These are phyloP conservation scores for Timandra comae DNA, from an alignment of 2,888 invertebrate genomes.

Conservation along the genomic window DNA sequence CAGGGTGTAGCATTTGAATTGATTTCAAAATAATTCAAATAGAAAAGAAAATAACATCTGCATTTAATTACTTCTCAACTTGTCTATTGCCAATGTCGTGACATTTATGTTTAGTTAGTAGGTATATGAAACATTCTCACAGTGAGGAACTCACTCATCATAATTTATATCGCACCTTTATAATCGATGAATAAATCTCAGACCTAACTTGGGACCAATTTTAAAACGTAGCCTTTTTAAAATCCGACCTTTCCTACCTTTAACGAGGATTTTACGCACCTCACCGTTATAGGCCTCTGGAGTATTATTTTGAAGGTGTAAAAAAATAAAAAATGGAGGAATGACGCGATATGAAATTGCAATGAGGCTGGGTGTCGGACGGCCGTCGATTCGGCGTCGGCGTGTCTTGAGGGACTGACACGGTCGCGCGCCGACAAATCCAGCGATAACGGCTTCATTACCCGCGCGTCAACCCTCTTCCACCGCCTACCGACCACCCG, in stretches of 20 bases:
- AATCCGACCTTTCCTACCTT: too few species aligned
- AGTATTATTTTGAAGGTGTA: slow-evolving; percentile 21
- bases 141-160: too few species aligned
- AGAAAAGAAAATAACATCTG: too few species aligned
- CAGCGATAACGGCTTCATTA: slow-evolving; percentile 66
- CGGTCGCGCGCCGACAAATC: slow-evolving; percentile 39
- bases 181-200: too few species aligned
- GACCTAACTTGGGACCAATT: too few species aligned
- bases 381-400: slow-evolving; percentile 14
- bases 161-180: too few species aligned
- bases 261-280: slow-evolving; percentile 3
- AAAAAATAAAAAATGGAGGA: slow-evolving; percentile 34
- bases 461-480: slow-evolving; percentile 71
- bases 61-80: too few species aligned
- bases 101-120: too few species aligned
- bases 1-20: neutral
- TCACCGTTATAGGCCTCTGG: slow-evolving; percentile 3
- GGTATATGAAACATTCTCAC: too few species aligned
- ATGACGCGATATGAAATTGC: slow-evolving; percentile 48
- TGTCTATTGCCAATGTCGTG: too few species aligned
- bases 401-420: slow-evolving; percentile 11
- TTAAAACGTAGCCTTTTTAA: too few species aligned
- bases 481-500: slow-evolving; percentile 37
- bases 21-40: too few species aligned
- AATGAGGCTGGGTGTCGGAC: slow-evolving; percentile 29